Evolutionary conservation across 2,888 invertebrate genomes (phyloP), one percentile per base, ranked within the genome.

Genomic region (Caenorhabditis drosophilae): DNA sequence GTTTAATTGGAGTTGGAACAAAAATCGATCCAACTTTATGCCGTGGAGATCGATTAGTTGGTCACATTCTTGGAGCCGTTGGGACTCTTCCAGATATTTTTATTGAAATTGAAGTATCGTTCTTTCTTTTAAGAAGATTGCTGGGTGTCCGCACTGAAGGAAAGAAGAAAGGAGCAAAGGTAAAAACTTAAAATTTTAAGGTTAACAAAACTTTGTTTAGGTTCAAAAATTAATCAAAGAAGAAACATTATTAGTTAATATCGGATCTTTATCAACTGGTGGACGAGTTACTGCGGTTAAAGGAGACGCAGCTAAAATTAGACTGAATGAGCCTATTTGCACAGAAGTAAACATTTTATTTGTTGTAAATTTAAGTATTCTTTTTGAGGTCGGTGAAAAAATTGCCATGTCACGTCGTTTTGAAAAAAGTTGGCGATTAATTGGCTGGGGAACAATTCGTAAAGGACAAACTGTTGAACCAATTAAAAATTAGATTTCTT

Each of bases 341-440:
- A 98, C 98, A 11, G 97, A 98, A 86, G 90, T 78, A 15, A 46
- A 31, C 35, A 15, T 34, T 49, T 20, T 22, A 34, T 20, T 36
- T 4, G 36, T 36, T 12, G 4, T n/a, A 36, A 36, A 9, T 12
- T 12, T n/a, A 36, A 36, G 27, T 51, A 9, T 36, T 4, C 18
- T 23, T 42, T 51, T 61, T 2, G 40, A 73, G 73, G 64, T 73
- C 9, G 94, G 94, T 51, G 98, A 99, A 85, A 99, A 98, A 85
- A 97, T 98, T 80, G 98, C 98, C n/a, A 89, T 98, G 45, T 96
- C 95, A 84, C 89, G 98, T 84, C 90, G 97, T 86, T 94, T 99
- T 40, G 98, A 98, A 83, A 97, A 97, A 85, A 97, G 99, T 88
- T 98, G 98, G 98, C 90, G 98, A 86, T 90, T 98, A 84, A 99